These are phyloP conservation scores for Notoglanidium macrostoma DNA, from an alignment of 2,797 vertebrate species.

Conservation along the genomic window DNA sequence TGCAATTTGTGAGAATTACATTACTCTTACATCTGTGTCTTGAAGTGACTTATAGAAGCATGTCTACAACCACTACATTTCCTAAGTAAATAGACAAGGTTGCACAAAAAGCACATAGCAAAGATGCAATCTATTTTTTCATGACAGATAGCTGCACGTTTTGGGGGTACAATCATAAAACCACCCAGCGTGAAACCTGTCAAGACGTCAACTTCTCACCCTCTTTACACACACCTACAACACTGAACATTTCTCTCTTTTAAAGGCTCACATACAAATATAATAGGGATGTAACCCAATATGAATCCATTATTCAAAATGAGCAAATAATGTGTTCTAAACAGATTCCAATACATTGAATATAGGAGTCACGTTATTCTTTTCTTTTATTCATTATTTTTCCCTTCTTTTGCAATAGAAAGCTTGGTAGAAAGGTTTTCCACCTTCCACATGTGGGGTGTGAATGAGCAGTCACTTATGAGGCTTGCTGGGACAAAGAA, in stretches of 20 bases:
- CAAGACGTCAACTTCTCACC: not conserved
- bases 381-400: not conserved
- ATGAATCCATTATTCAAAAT: not conserved
- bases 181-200: conserved; percentile 37
- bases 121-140: conserved; percentile 1
- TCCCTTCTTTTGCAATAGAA: not conserved
- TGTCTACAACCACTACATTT: conserved; percentile 41
- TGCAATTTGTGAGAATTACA: conserved; percentile 51
- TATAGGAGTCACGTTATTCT: too few species aligned
- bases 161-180: conserved; percentile 24
- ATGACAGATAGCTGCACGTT: conserved; percentile 1
- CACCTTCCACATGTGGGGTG: not conserved
- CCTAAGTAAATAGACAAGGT: conserved; percentile 28
- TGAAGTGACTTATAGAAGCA: conserved; percentile 50
- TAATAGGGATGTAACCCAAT: not conserved
- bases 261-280: not conserved
- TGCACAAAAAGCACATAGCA: conserved; percentile 7
- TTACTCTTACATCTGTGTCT: conserved; percentile 47
- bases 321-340: not conserved
- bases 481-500: not conserved
- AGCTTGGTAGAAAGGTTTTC: not conserved
- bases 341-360: not conserved
- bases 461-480: not conserved
- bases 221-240: conserved; percentile 4
- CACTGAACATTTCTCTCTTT: conserved; percentile 4